phyloP scores from a whole-genome alignment of 2,113 vertebrate species.

The Megaleporinus macrocephalus region DNA sequence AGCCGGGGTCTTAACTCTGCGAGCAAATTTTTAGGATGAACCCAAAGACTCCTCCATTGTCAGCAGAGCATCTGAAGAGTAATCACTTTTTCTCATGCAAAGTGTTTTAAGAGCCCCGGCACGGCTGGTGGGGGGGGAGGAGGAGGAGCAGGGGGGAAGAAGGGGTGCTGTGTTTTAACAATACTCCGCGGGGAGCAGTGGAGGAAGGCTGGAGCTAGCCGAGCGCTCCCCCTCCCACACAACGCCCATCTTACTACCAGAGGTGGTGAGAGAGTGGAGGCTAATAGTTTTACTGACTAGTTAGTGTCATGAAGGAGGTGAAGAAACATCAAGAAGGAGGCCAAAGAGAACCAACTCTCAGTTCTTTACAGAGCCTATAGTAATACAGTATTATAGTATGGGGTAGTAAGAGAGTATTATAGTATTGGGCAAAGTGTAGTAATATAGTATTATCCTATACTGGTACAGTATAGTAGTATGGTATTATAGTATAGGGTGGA shows the following conservation, averaged over 20 bases:
- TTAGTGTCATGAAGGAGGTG: constrained; percentile 70
- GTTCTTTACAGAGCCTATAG: too few species aligned
- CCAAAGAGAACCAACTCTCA: too few species aligned
- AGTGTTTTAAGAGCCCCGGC: constrained; percentile 75
- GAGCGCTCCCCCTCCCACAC: constrained; percentile 69
- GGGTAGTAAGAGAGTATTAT: too few species aligned
- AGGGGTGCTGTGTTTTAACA: constrained; percentile 77
- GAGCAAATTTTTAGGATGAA: constrained; percentile 72
- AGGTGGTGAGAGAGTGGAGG: constrained; percentile 61
- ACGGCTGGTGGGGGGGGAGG: constrained; percentile 52
- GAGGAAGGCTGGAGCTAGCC: constrained; percentile 59
- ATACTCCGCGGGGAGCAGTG: constrained; percentile 80
- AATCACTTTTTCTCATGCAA: constrained; percentile 84
- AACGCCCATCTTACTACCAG: constrained; percentile 79
- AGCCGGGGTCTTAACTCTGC: constrained; percentile 62
- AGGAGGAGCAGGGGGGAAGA: constrained; percentile 28
- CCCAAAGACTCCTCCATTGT: constrained; percentile 73
- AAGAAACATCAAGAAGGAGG: constrained; percentile 4
- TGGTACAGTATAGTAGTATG: too few species aligned
- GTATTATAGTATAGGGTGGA: too few species aligned
- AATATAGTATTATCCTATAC: too few species aligned
- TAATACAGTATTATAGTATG: too few species aligned
- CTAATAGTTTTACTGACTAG: constrained; percentile 65
- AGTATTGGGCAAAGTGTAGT: too few species aligned
- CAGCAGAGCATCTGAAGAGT: constrained; percentile 78